Percentiles rank a stretch among this genome's conserved stretches.
These are phyloP conservation scores for Apaloderma vittatum DNA, from an alignment of 2,113 vertebrate species.

Conservation along the genomic window DNA sequence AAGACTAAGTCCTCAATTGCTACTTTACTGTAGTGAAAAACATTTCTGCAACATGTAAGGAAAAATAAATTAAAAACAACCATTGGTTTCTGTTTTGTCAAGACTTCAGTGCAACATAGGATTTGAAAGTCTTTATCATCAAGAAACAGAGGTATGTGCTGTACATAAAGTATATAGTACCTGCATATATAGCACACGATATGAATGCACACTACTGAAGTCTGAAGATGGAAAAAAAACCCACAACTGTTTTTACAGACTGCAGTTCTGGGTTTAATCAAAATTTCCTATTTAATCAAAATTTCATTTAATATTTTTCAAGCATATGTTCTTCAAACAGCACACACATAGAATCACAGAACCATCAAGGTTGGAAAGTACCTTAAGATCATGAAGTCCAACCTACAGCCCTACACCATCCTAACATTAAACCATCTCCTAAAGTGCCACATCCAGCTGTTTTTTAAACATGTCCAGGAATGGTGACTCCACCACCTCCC, in stretches of 20 bases:
- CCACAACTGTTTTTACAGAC: not conserved
- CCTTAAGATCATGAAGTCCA: no score
- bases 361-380: no score
- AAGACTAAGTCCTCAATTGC: not conserved
- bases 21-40: not conserved
- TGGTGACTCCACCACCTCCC: no score
- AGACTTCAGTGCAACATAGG: not conserved
- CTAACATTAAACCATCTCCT: no score
- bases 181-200: not conserved
- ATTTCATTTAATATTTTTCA: no score
- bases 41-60: not conserved
- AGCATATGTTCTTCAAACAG: no score
- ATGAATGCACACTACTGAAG: not conserved
- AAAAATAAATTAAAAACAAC: rapidly evolving
- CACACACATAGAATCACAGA: no score
- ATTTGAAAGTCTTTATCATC: not conserved
- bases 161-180: not conserved
- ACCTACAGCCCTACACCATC: no score
- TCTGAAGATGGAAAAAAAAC: not conserved
- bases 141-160: not conserved
- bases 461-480: no score
- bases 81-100: not conserved
- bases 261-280: not conserved
- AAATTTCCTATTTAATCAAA: not conserved
- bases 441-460: no score